Evolutionary conservation across 2,113 vertebrate species (phyloP), one percentile per base, ranked within the genome.

Genomic region (Carettochelys insculpta): DNA sequence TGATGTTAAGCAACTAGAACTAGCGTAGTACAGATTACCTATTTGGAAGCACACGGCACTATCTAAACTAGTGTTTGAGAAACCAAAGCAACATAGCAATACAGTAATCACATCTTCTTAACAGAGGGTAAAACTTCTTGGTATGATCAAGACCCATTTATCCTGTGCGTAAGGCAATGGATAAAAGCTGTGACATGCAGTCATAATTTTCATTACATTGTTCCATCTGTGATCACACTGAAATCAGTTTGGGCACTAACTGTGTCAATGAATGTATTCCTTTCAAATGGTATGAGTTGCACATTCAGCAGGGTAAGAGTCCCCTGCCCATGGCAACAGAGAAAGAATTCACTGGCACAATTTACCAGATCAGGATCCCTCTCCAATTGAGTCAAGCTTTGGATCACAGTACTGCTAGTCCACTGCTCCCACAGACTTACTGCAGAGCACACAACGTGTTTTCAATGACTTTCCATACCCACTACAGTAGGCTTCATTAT

Each of bases 181-280:
- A 90, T 29, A 77, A 82, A 85, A 93, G 68, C 54, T n/a, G 38
- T 0, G 1, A 91, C 80, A 89, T 11, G 31, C 6, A 82, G 31
- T 31, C 76, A 71, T 56, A 82, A 92, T 95, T 94, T 89, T 65
- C 92, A 89, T 90, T 89, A 88, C 22, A 83, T 25, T 25, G 61
- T 11, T 92, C 78, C 29, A 89, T 50, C 80, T 45, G 52, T 11
- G 65, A 48, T 61, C 88, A 56, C 61, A 54, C 71, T 76, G 53
- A 71, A 73, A 94, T 82, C 78, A 76, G 83, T 80, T 89, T 38
- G 5, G 79, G 52, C 77, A 53, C 51, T 89, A 93, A 89, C 2
- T 80, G 51, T 85, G 94, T 93, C 94, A 92, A 93, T 94, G 94
- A 89, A 65, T 22, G 50, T 92, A 92, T 86, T 90, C 48, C 73